Base-by-base conservation (phyloP, 2,888 invertebrate genomes). In the Laspeyria flexula region DNA sequence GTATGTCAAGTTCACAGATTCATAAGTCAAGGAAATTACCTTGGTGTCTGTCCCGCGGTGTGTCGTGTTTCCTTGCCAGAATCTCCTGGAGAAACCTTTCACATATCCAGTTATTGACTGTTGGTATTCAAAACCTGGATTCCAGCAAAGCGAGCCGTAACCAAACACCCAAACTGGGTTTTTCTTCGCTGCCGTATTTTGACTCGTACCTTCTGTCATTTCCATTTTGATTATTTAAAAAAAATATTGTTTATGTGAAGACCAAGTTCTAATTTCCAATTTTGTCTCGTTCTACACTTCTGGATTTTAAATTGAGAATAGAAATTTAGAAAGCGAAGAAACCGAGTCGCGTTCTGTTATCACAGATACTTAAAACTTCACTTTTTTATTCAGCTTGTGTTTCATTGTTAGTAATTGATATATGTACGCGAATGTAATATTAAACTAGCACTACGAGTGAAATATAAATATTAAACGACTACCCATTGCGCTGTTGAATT, bases 111-210 rank as follows among this genome's bases (percentile, higher is more conserved):
- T 95, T 10, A 96, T 90, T 51, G 96, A 96, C 74, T 95, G 94
- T 71, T 95, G 94, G 81, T 95, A 98, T 43, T 96, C 95, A 83
- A 99, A 99, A 43, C 99, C 98, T 0, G 97, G 97, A 86, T 97
- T 95, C 99, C 99, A 99, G 87, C 98, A 97, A 40, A 99, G 87
- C 0, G 98, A 98, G 2, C 99, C 99, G 75, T 99, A 99, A 0
- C 98, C 99, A 79, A 99, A 99, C 18, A 99, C 94, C 98, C 98
- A 99, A 78, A 96, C 83, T 13, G 93, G 90, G 51, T 93, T 92
- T 40, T 83, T 90, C 63, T 86, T 79, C 43, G 69, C 64, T 51
- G 43, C 65, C 44, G 29, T 44, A 29, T n/a, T 9, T 47, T 52
- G 55, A 47, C 42, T 60, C 40, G 83, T 82, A 40, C 44, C 50